These are phyloP conservation scores for Lissocephala sabroskyi DNA, from an alignment of 2,888 invertebrate genomes.

Conservation along the genomic window DNA sequence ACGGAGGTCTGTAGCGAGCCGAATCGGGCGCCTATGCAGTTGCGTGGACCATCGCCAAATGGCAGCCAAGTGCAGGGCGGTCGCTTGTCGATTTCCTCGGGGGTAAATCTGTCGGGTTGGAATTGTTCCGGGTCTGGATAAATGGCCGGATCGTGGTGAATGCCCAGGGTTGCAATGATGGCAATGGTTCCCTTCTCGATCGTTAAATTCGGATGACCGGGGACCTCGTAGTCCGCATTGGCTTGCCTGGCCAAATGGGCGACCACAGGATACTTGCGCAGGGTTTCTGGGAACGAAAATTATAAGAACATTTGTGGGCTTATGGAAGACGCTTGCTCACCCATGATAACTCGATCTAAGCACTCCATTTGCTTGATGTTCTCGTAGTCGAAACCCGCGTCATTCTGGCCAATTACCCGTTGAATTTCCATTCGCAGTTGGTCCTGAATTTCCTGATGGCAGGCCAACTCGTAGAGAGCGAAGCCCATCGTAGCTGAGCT, in stretches of 20 bases:
- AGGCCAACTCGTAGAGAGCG: conserved; percentile 38
- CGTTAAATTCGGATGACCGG: conserved; percentile 63
- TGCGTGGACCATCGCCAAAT: conserved; percentile 29
- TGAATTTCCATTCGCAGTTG: conserved; percentile 30
- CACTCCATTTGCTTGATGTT: conserved; percentile 39
- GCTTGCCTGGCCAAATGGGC: conserved; percentile 71
- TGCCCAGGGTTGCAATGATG: conserved; percentile 62
- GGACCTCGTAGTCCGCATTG: neutral
- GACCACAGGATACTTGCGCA: conserved; percentile 74
- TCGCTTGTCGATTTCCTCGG: conserved; percentile 73
- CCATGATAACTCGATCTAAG: neutral
- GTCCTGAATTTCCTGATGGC: conserved; percentile 35
- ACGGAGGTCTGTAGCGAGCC: conserved; percentile 34
- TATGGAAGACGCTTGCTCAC: neutral
- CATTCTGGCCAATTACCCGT: conserved; percentile 30
- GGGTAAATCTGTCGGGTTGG: conserved; percentile 75
- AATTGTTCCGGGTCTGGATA: conserved; percentile 75
- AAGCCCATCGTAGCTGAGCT: conserved; percentile 76
- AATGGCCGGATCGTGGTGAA: conserved; percentile 74
- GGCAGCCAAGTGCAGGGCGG: conserved; percentile 46
- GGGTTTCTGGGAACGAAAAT: conserved; percentile 69
- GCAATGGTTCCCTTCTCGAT: conserved; percentile 73
- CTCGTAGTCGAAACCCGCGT: conserved; percentile 42
- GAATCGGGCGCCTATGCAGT: conserved; percentile 39
- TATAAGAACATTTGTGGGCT: neutral